Base-by-base conservation (phyloP, 2,113 vertebrate species). In the Thalassarche chlororhynchos region DNA sequence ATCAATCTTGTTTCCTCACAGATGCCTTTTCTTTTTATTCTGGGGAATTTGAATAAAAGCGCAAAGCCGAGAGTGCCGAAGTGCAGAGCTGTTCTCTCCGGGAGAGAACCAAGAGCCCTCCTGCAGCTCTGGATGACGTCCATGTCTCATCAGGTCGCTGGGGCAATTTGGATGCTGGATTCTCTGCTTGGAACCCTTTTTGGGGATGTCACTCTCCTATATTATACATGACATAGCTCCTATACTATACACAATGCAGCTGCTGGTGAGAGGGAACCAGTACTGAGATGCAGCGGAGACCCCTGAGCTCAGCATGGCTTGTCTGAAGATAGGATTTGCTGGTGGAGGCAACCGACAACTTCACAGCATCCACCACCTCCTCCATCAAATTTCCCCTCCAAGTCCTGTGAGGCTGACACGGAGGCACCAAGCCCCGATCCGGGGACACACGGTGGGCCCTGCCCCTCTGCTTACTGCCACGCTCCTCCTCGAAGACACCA, bases 11-110 rank as follows among this genome's bases (percentile, higher is more conserved):
- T 82, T 81, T 68, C 28, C 79, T 96, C 82, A 61, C 74, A 89
- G 83, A 91, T 83, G 78, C 72, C 54, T 89, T 91, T 74, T 32
- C 52, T 75, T 94, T 93, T 95, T 70, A 87, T 95, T 95, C 88
- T 42, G 72, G 66, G 75, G 77, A 80, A 85, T 89, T 83, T 92
- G 75, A 90, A 81, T 83, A 82, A 77, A 74, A 91, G 71, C 8
- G 6, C 91, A 72, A 95, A 89, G 68, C 70, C 1, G 6, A 74
- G 71, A 93, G 69, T 57, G 69, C 62, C 49, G 10, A 87, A 96
- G 66, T 34, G 28, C 76, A 61, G 83, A 91, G 57, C 54, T 79
- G 80, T 21, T 87, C 84, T 86, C 76, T 69, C 74, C 2, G 0
- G 81, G 89, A 94, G 49, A 89, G 49, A 81, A 89, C 36, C 84